Evolutionary conservation across 2,888 invertebrate genomes (phyloP).

Genomic region (Spisula subtruncata): DNA sequence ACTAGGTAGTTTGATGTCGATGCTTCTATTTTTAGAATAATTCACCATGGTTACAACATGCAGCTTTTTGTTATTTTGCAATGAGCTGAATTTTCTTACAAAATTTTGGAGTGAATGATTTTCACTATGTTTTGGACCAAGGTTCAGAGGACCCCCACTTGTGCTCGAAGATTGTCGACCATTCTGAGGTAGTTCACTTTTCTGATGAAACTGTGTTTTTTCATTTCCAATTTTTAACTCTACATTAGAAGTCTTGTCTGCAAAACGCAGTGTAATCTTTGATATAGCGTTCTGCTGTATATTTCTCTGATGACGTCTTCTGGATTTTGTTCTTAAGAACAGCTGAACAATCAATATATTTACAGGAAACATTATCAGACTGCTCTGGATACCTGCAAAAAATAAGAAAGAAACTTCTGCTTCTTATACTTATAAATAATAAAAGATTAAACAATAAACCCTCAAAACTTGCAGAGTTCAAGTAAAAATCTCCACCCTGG

Average conservation of each 20-base stretch:
- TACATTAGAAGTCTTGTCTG: too few species aligned
- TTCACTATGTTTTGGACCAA: neutral
- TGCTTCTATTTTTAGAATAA: constrained; percentile 8
- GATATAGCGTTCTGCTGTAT: neutral
- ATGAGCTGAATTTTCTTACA: neutral
- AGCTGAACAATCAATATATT: constrained; percentile 78
- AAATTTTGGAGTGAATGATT: neutral
- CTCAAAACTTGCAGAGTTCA: too few species aligned
- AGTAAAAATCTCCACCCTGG: too few species aligned
- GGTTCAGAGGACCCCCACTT: neutral
- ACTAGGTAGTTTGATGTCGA: neutral
- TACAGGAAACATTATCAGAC: constrained; percentile 81
- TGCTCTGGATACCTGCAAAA: constrained; percentile 77
- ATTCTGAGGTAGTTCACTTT: neutral
- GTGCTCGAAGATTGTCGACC: neutral
- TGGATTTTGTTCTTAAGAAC: constrained; percentile 71
- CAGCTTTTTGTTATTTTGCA: neutral
- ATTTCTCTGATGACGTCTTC: neutral
- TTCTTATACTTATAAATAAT: too few species aligned
- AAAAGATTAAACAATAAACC: too few species aligned
- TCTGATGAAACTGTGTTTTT: too few species aligned
- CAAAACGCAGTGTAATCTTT: too few species aligned
- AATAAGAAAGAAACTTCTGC: too few species aligned
- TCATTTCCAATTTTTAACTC: too few species aligned
- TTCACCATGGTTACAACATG: neutral